Base-by-base conservation (phyloP, 2,113 vertebrate species). In the Andinoacara biseriatus region DNA sequence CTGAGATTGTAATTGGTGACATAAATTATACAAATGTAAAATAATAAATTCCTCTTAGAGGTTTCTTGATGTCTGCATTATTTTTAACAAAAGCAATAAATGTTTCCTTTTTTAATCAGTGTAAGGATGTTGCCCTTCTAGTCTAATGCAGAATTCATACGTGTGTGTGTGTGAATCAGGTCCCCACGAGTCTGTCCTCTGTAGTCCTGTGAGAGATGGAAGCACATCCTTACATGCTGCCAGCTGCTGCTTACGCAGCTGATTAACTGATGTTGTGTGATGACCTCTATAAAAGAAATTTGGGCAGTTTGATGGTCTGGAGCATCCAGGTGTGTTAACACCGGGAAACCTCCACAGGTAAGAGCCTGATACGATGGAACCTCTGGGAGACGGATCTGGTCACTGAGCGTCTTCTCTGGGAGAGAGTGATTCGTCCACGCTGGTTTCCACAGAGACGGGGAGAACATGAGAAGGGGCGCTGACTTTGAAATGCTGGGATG, bases 191-290 rank as follows among this genome's bases (percentile, higher is more conserved):
- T 69, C 29, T 69, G 40, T 49, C 24, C 9, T 69, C 29, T 67
- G 40, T 46, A 10, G 22, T 46, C 40, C 63, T 67, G 4, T 26
- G 9, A 26, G 26, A 0, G 18, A 26, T 14, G 0, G 0, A n/a
- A 10, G 24, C 26, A 24, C 35, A 65, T 14, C 9, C 0, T 1
- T 5, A 15, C 40, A 26, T 26, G 26, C 26, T 26, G 26, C n/a
- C n/a, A n/a, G n/a, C n/a, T n/a, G n/a, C n/a, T n/a, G n/a, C n/a
- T n/a, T n/a, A n/a, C n/a, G n/a, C n/a, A n/a, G n/a, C 26, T 26
- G 3, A 26, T 26, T 2, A 2, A 26, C 26, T 26, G 26, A 26
- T 26, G 26, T 26, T 26, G 10, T 56, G 54, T n/a, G 20, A 56
- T 10, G 20, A 57, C n/a, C 54, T 40, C 40, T 3, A 13, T 13